These are phyloP conservation scores for Pampus argenteus DNA, from an alignment of 2,797 vertebrate species.

Conservation along the genomic window DNA sequence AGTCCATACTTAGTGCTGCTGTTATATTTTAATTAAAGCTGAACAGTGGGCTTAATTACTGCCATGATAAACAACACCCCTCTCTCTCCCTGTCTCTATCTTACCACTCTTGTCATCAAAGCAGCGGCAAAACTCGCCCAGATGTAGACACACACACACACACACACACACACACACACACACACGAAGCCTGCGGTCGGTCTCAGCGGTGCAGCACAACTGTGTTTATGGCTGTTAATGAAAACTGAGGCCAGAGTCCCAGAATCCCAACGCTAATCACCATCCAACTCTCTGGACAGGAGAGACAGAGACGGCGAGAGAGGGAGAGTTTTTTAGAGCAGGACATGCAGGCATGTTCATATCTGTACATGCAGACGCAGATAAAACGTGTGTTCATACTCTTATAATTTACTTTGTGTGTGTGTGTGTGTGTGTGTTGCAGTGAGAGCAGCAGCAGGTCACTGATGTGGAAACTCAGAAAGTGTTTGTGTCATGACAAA, in stretches of 20 bases:
- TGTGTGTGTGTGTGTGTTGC: constrained; percentile 16
- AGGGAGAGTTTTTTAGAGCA: constrained; percentile 2
- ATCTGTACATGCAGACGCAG: constrained; percentile 36
- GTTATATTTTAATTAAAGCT: constrained; percentile 82
- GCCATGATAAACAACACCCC: constrained; percentile 79
- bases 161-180: constrained; percentile 27
- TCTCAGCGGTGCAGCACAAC: constrained; percentile 67
- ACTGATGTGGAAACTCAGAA: constrained; percentile 12
- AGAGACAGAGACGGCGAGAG: neutral
- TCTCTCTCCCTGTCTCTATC: constrained; percentile 32
- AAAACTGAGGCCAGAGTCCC: constrained; percentile 77
- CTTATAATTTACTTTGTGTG: neutral
- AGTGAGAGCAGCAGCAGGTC: neutral
- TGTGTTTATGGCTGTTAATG: constrained; percentile 80
- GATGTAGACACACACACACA: constrained; percentile 45
- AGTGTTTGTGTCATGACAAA: neutral
- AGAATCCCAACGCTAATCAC: constrained; percentile 78
- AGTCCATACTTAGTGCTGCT: constrained; percentile 58
- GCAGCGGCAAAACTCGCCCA: constrained; percentile 54
- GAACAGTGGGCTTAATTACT: constrained; percentile 77
- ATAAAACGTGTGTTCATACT: constrained; percentile 12
- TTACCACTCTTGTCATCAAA: constrained; percentile 63
- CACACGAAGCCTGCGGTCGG: constrained; percentile 51
- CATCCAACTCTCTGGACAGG: constrained; percentile 74
- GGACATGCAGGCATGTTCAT: constrained; percentile 27